Conservation (phyloP, 2,113 vertebrate species). For the Corynorhinus townsendii region DNA sequence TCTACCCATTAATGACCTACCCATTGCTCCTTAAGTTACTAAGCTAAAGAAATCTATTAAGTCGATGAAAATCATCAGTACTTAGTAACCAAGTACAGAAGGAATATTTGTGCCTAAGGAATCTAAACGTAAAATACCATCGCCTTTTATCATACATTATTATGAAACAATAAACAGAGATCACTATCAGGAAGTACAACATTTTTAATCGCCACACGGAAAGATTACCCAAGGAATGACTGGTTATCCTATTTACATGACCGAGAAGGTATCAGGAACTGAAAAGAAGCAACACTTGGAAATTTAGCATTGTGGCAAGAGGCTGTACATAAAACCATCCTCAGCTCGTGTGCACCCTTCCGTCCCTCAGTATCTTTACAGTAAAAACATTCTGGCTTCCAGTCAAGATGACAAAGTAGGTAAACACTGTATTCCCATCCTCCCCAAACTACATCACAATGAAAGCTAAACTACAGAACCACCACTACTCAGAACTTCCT, state of each 20-base stretch:
- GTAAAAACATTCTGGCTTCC: neutral
- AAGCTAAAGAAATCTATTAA: neutral
- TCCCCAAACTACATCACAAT: neutral
- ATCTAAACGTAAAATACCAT: neutral
- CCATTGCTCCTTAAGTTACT: neutral
- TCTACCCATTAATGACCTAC: neutral
- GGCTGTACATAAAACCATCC: neutral
- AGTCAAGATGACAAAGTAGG: neutral
- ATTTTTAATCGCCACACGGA: neutral
- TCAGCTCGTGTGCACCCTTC: neutral
- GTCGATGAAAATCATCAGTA: neutral
- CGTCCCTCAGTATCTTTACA: neutral
- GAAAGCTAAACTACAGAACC: neutral
- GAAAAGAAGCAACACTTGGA: slow-evolving; percentile 1
- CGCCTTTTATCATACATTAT: neutral
- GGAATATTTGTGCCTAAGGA: neutral
- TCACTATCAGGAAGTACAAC: neutral
- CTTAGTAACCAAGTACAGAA: neutral
- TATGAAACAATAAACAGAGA: slow-evolving; percentile 8
- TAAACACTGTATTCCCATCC: neutral
- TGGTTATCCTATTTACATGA: neutral
- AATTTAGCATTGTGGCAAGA: neutral
- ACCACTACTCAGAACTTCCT: neutral
- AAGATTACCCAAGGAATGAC: neutral
- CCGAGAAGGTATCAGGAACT: slow-evolving; percentile 27